A percentile compares a stretch with the other conserved stretches of the same genome.
These are phyloP conservation scores for Cirrhinus mrigala DNA, from an alignment of 2,797 vertebrate genomes.

Conservation along the genomic window DNA sequence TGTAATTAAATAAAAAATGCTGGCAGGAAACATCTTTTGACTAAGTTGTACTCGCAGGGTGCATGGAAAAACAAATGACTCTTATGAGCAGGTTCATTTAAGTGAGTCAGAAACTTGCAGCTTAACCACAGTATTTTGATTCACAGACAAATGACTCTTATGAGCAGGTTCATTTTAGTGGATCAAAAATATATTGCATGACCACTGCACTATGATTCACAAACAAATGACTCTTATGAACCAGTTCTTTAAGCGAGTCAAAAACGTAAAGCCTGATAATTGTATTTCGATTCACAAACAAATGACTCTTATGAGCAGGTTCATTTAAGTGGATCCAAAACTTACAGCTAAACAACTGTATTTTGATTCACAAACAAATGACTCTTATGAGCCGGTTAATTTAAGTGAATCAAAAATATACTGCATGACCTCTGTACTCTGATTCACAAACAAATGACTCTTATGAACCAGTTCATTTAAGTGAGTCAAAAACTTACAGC, in stretches of 20 bases:
- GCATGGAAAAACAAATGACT: neutral
- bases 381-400: too few species aligned
- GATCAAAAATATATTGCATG: neutral
- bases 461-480: too few species aligned
- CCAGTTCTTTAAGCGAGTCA: neutral
- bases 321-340: neutral
- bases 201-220: neutral
- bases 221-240: neutral
- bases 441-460: too few species aligned
- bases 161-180: neutral
- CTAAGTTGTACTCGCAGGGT: neutral
- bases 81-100: neutral
- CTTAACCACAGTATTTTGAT: neutral
- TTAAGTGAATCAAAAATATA: too few species aligned
- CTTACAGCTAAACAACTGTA: too few species aligned
- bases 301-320: neutral
- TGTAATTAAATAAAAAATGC: conserved; percentile 4
- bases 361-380: neutral
- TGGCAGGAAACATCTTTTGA: neutral
- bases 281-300: neutral
- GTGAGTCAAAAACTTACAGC: too few species aligned
- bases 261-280: neutral
- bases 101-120: neutral
- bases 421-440: too few species aligned
- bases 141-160: neutral